A percentile compares a stretch with the other conserved stretches of the same genome.
These are phyloP conservation scores for Tenthredo amoena DNA, from an alignment of 2,888 invertebrate species.

Conservation along the genomic window DNA sequence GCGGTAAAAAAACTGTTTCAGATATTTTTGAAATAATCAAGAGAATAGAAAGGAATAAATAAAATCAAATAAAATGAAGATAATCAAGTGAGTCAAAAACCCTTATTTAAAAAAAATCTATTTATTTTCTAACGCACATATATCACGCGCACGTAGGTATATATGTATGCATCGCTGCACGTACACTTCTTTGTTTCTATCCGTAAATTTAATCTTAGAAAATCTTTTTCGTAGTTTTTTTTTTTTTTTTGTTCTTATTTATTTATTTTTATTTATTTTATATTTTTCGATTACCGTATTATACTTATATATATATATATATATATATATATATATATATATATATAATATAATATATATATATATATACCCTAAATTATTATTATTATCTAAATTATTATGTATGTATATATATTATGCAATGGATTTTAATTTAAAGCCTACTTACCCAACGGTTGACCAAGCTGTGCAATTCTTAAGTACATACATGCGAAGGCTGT, in stretches of 20 bases:
- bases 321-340: too few relatives aligned
- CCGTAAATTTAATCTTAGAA: constrained; percentile 30
- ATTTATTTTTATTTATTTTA: background rate
- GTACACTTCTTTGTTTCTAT: background rate
- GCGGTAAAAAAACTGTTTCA: background rate
- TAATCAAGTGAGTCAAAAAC: background rate
- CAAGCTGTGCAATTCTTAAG: background rate
- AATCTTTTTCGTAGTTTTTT: background rate
- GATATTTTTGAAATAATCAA: background rate
- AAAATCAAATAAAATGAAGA: background rate
- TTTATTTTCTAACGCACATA: background rate
- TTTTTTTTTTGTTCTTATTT: background rate
- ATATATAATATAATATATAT: too few relatives aligned
- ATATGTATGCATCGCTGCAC: background rate
- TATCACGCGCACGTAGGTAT: background rate
- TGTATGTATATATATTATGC: background rate
- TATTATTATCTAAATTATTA: background rate
- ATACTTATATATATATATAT: background rate
- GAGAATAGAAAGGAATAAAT: background rate
- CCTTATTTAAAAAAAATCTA: background rate
- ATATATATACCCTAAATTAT: background rate
- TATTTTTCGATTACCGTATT: background rate
- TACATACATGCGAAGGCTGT: background rate
- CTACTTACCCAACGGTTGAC: background rate
- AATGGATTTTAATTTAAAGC: background rate